phyloP scores from a whole-genome alignment of 2,888 invertebrate species.

The Mystacides longicornis region DNA sequence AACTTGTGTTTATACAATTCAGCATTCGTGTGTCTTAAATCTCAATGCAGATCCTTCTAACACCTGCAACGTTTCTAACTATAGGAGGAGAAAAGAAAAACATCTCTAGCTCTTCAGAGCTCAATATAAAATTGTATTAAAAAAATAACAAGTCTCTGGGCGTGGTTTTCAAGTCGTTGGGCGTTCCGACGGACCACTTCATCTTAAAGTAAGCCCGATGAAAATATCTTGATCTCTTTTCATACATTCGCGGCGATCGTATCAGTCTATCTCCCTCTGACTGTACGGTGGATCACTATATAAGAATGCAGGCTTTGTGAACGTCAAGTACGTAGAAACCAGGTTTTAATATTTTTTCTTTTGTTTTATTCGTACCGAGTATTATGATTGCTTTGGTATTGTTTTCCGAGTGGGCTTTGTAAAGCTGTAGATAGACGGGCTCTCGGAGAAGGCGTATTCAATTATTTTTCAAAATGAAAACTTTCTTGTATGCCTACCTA shows the following conservation, averaged over 20 bases:
- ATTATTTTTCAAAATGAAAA: too few species aligned
- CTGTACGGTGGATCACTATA: constrained; percentile 11
- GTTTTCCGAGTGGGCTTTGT: too few species aligned
- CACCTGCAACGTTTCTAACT: constrained; percentile 16
- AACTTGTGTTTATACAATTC: too few species aligned
- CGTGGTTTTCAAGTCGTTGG: constrained; percentile 20
- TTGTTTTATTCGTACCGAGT: constrained; percentile 25
- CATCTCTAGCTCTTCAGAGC: constrained; percentile 5
- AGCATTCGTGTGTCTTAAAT: too few species aligned
- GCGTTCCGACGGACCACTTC: constrained; percentile 23
- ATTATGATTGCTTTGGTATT: too few species aligned
- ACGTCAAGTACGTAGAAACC: too few species aligned
- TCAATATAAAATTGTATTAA: constrained; percentile 16
- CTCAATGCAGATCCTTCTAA: constrained; percentile 17
- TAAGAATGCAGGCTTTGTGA: constrained; percentile 13
- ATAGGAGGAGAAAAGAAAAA: constrained; percentile 14
- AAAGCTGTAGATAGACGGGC: too few species aligned
- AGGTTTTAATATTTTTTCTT: constrained; percentile 24
- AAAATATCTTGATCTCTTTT: constrained; percentile 10
- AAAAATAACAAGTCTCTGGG: constrained; percentile 14
- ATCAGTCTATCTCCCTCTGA: constrained; percentile 16
- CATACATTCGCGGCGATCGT: background rate
- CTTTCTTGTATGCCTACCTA: too few species aligned
- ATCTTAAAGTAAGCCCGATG: background rate
- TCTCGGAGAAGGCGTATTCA: too few species aligned